These are phyloP conservation scores for Rousettus leschenaultii DNA, from an alignment of 2,113 vertebrate genomes.

Conservation along the genomic window DNA sequence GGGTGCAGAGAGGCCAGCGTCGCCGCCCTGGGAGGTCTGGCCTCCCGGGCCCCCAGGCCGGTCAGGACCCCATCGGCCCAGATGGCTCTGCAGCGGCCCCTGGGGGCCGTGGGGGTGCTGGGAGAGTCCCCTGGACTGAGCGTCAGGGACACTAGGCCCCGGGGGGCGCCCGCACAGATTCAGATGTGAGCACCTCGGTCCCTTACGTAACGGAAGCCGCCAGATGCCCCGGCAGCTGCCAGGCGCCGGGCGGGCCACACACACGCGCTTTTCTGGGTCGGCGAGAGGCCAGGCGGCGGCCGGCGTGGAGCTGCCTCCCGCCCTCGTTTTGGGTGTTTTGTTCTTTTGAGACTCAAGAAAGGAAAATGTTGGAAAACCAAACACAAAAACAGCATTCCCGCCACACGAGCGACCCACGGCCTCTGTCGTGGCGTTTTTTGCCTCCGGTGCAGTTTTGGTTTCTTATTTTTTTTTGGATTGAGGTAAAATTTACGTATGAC, in stretches of 20 bases:
- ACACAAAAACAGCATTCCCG: too few species aligned
- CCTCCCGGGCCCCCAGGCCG: background rate
- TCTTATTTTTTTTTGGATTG: too few species aligned
- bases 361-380: too few species aligned
- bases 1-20: background rate
- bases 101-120: fast-evolving
- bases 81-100: background rate
- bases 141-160: background rate
- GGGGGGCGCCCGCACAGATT: fast-evolving
- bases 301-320: too few species aligned
- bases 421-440: background rate
- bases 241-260: background rate
- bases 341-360: too few species aligned
- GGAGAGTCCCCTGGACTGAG: too few species aligned
- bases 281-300: background rate
- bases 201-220: background rate
- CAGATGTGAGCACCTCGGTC: background rate
- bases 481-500: too few species aligned
- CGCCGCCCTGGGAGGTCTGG: background rate
- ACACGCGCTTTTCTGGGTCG: background rate
- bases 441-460: background rate
- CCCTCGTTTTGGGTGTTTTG: too few species aligned
- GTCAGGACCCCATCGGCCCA: background rate
- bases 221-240: background rate
- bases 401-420: too few species aligned